Evolutionary conservation across 2,113 vertebrate species (phyloP).

Genomic region (Anguilla rostrata): DNA sequence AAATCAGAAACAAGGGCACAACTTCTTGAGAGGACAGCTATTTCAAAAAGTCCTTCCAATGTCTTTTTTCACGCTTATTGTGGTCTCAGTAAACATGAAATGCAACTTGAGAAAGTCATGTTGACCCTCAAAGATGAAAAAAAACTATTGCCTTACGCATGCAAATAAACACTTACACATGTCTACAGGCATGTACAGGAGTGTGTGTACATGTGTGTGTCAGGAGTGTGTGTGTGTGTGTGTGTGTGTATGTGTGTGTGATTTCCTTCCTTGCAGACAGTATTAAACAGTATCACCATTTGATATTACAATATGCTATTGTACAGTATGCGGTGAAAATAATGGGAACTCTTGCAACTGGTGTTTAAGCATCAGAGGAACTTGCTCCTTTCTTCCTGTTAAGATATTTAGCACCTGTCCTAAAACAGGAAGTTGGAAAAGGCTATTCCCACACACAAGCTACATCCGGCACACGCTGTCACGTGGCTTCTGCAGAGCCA

Average conservation of each 20-base stretch:
- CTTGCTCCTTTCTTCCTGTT: not conserved
- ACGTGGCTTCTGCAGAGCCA: not conserved
- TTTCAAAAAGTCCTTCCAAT: not conserved
- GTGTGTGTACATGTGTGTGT: constrained; percentile 6
- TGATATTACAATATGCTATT: not conserved
- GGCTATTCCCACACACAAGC: not conserved
- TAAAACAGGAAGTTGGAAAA: constrained; percentile 13
- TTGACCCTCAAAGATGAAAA: too few species aligned
- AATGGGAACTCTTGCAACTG: not conserved
- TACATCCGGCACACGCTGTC: not conserved
- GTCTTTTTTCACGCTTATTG: not conserved
- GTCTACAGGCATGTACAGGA: too few species aligned
- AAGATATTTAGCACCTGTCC: constrained; percentile 22
- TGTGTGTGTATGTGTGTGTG: constrained; percentile 9
- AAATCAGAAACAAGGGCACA: not conserved
- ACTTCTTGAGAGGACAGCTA: not conserved
- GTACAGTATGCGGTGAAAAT: not conserved
- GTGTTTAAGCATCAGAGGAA: not conserved
- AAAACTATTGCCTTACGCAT: too few species aligned
- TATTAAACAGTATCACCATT: not conserved
- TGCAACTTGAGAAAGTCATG: too few species aligned
- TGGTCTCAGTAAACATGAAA: not conserved
- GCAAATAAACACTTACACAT: too few species aligned
- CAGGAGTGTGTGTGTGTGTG: not conserved
- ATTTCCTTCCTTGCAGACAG: not conserved